phyloP scores from a whole-genome alignment of 2,113 vertebrate species.

The Xiphophorus hellerii region DNA sequence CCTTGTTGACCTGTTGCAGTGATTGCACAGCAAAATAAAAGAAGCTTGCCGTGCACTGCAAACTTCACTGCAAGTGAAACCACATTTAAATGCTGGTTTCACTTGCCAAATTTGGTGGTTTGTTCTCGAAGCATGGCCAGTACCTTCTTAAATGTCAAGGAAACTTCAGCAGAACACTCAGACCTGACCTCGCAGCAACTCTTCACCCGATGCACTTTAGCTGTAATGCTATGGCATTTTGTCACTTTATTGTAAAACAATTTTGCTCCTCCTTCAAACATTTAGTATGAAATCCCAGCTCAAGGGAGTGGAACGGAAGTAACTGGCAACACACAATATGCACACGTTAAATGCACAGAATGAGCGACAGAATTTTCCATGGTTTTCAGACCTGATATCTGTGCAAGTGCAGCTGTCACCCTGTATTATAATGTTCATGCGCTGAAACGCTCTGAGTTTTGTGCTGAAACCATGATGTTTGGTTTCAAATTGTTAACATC shows the following conservation, averaged over 20 bases:
- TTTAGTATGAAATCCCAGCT: slow-evolving; percentile 37
- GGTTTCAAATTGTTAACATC: slow-evolving; percentile 31
- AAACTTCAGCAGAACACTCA: slow-evolving; percentile 38
- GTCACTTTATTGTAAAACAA: slow-evolving; percentile 41
- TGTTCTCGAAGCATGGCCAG: background rate
- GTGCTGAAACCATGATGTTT: slow-evolving; percentile 19
- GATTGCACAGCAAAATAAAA: background rate
- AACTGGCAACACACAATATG: slow-evolving; percentile 29
- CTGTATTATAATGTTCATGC: slow-evolving; percentile 38
- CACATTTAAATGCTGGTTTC: slow-evolving; percentile 1
- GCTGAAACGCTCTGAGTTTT: slow-evolving; percentile 33
- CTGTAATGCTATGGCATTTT: slow-evolving; percentile 44
- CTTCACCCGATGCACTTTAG: slow-evolving; percentile 31
- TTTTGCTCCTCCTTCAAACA: slow-evolving; percentile 35
- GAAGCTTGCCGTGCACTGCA: no score
- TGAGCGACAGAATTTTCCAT: slow-evolving; percentile 22
- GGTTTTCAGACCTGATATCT: slow-evolving; percentile 31
- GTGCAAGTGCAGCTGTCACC: slow-evolving; percentile 1
- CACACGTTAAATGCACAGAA: slow-evolving; percentile 58
- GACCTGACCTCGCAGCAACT: slow-evolving; percentile 38
- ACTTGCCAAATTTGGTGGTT: slow-evolving; percentile 11
- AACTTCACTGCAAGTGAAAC: no score
- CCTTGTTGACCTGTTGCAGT: slow-evolving; percentile 9
- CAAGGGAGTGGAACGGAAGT: slow-evolving; percentile 37
- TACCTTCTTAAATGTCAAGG: slow-evolving; percentile 11